phyloP scores from a whole-genome alignment of 2,797 vertebrate genomes.

The Pteropus rufus region DNA sequence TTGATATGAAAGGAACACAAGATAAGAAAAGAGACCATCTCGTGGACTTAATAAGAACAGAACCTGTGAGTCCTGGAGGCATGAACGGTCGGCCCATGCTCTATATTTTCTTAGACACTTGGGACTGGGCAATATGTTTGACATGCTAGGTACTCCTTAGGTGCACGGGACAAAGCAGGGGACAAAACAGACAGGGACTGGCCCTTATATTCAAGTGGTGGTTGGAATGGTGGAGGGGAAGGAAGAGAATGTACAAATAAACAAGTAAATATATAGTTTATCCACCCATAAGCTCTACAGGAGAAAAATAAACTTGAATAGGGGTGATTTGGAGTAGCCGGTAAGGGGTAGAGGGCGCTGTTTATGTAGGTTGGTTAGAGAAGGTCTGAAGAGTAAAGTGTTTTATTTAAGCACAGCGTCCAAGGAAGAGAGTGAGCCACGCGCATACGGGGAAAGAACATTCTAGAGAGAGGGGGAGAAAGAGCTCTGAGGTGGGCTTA shows the following conservation, averaged over 20 bases:
- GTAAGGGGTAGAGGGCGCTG: not conserved
- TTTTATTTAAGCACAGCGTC: not conserved
- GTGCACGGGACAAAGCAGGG: not conserved
- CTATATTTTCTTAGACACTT: not conserved
- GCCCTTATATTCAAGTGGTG: not conserved
- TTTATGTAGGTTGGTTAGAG: not conserved
- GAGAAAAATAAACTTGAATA: not conserved
- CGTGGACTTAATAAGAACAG: not conserved
- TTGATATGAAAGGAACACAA: not conserved
- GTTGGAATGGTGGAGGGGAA: too few species aligned
- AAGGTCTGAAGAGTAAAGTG: not conserved
- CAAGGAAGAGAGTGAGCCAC: not conserved
- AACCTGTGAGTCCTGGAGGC: not conserved
- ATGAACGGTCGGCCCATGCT: not conserved
- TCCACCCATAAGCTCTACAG: not conserved
- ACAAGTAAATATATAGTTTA: not conserved
- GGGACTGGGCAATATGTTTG: not conserved
- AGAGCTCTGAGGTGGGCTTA: not conserved
- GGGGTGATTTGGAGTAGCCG: not conserved
- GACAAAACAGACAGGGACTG: not conserved
- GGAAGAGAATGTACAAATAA: not conserved
- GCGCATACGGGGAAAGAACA: not conserved
- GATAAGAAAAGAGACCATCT: not conserved
- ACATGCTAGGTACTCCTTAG: not conserved
- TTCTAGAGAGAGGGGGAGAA: not conserved